These are phyloP conservation scores for Alligator mississippiensis DNA, from an alignment of 2,113 vertebrate genomes.

Conservation along the genomic window DNA sequence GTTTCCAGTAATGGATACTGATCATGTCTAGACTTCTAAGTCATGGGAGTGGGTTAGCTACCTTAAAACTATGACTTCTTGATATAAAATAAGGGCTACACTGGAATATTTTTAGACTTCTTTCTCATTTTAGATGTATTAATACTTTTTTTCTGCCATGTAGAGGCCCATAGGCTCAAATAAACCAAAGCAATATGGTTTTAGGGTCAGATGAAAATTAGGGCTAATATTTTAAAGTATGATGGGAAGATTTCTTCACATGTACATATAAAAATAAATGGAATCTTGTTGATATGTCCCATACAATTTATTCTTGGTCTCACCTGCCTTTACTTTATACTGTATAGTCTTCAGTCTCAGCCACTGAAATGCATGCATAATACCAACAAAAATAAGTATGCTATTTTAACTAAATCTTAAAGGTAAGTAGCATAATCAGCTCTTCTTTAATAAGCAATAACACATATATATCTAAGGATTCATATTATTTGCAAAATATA, in stretches of 20 bases:
- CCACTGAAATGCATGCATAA: not conserved
- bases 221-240: not conserved
- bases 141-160: not conserved
- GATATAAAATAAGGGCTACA: not conserved
- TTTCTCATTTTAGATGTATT: not conserved
- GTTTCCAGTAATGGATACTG: too few species aligned
- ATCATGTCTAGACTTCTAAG: not conserved
- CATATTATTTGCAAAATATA: not conserved
- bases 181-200: not conserved
- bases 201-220: not conserved
- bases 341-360: not conserved
- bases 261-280: not conserved
- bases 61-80: not conserved
- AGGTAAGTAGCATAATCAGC: not conserved
- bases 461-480: not conserved
- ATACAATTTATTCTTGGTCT: not conserved
- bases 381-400: not conserved
- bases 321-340: not conserved
- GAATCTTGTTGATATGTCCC: not conserved
- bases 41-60: not conserved
- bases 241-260: not conserved
- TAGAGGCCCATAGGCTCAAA: not conserved
- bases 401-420: not conserved
- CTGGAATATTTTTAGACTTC: not conserved
- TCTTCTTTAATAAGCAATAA: not conserved